Percentiles rank a stretch among this genome's conserved stretches.
Conservation (phyloP, 2,888 invertebrate species). For the Drosophila phalerata region DNA sequence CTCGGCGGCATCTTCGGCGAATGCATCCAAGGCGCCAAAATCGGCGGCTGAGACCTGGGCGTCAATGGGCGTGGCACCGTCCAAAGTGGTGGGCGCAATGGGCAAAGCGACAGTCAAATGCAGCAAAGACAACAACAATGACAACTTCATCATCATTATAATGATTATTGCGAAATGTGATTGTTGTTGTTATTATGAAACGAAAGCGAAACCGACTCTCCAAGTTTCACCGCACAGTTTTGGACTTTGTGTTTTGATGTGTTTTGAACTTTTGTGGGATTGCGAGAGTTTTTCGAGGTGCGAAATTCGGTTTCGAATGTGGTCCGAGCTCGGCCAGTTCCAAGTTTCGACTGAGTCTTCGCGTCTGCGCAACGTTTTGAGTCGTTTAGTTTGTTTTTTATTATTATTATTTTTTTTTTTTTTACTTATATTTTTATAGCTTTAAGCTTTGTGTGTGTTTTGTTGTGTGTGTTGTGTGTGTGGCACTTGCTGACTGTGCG, state of each 20-base stretch:
- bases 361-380: slow-evolving; percentile 74
- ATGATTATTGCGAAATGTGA: slow-evolving; percentile 39
- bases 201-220: slow-evolving; percentile 21
- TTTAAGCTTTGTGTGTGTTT: slow-evolving; percentile 46
- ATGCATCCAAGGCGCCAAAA: slow-evolving; percentile 66
- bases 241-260: background rate
- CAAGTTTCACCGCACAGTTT: slow-evolving; percentile 13
- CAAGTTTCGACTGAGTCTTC: slow-evolving; percentile 66
- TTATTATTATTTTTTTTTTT: slow-evolving; percentile 20
- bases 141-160: slow-evolving; percentile 14
- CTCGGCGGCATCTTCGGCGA: slow-evolving; percentile 62
- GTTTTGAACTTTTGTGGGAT: background rate
- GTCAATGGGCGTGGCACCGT: slow-evolving; percentile 75
- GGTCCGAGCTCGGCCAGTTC: slow-evolving; percentile 57
- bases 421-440: slow-evolving; percentile 25
- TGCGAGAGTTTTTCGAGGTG: slow-evolving; percentile 1
- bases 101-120: slow-evolving; percentile 35
- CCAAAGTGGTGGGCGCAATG: slow-evolving; percentile 66
- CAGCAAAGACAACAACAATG: slow-evolving; percentile 25
- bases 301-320: slow-evolving; percentile 15
- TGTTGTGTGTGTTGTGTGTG: slow-evolving; percentile 1
- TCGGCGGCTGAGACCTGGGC: slow-evolving; percentile 73
- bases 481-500: slow-evolving; percentile 11
- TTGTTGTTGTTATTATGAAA: slow-evolving; percentile 39
- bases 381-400: slow-evolving; percentile 9